Evolutionary conservation across 2,113 vertebrate species (phyloP).

Genomic region (Vireo altiloquus): DNA sequence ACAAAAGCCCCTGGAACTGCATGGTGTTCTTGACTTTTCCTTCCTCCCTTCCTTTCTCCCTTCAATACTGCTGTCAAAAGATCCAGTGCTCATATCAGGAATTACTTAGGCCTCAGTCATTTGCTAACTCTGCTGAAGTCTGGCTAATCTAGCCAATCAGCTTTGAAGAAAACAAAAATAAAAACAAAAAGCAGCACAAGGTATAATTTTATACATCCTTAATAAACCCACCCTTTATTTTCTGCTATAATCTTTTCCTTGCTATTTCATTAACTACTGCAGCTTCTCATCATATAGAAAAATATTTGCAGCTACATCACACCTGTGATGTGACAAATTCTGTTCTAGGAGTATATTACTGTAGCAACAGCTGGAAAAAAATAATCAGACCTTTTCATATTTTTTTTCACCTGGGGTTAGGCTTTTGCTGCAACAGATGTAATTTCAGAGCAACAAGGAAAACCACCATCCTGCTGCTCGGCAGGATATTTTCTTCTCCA

Average conservation of each 20-base stretch:
- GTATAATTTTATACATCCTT: constrained; percentile 73
- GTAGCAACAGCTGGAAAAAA: constrained; percentile 58
- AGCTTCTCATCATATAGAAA: constrained; percentile 68
- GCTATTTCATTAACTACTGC: constrained; percentile 70
- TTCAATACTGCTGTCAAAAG: constrained; percentile 67
- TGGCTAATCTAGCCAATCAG: constrained; percentile 78
- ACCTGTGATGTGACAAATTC: constrained; percentile 69
- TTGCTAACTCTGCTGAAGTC: constrained; percentile 73
- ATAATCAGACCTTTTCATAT: constrained; percentile 39
- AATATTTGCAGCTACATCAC: constrained; percentile 72
- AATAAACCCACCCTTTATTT: constrained; percentile 72
- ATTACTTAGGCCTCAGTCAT: constrained; percentile 69
- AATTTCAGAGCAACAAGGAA: constrained; percentile 68
- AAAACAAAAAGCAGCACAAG: constrained; percentile 81
- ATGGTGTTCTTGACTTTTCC: constrained; percentile 67
- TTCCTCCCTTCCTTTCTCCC: constrained; percentile 62
- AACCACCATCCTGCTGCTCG: constrained; percentile 29
- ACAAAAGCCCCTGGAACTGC: constrained; percentile 71
- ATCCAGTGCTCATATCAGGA: constrained; percentile 80
- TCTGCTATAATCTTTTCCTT: constrained; percentile 62
- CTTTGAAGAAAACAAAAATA: constrained; percentile 71
- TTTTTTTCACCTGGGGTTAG: constrained; percentile 57
- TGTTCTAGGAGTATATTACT: constrained; percentile 56
- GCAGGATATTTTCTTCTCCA: constrained; percentile 48
- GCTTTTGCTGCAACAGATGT: constrained; percentile 66